Base-by-base conservation (phyloP, 2,888 invertebrate species). In the Drosophila meridionalis region DNA sequence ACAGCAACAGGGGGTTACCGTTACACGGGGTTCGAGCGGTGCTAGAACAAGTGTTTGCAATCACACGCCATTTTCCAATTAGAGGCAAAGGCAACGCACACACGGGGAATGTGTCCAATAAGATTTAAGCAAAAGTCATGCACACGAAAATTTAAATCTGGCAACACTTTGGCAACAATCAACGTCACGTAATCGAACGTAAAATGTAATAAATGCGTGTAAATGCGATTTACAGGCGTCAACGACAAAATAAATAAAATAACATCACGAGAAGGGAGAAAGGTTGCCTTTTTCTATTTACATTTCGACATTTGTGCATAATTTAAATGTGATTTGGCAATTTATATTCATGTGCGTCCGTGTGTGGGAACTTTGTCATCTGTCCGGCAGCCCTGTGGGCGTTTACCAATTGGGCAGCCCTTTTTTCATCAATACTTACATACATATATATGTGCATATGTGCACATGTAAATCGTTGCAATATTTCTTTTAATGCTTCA, bases 61-160 rank as follows among this genome's bases (percentile, higher is more conserved):
- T 90, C 90, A 73, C 87, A 89, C 90, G 90, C 90, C 74, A 88
- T 83, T 86, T 78, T 79, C 83, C 65, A 88, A 89, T 85, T 85
- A 85, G 89, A 71, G 58, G 45, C 52, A 53, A 57, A 62, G 14
- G 28, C 36, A 60, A 50, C 47, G 38, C 47, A 47, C 45, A 43
- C n/a, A 50, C 28, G 47, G 26, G 36, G 36, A 38, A 65, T 47
- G 38, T 26, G 28, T 57, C 43, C 62, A 63, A 63, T 69, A 56
- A 61, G 42, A 72, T 66, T 71, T 72, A 64, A 63, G 62, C 50
- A 47, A 73, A 57, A 71, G 73, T 80, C 78, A 80, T 70, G 77
- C 42, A 45, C 8, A 52, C 6, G 14, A 65, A 32, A 53, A 38
- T 50, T 12, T 36, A 63, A 57, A 47, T 63, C 69, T 66, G 67